Base-by-base conservation (phyloP, 2,797 vertebrate genomes). In the Parambassis ranga region DNA sequence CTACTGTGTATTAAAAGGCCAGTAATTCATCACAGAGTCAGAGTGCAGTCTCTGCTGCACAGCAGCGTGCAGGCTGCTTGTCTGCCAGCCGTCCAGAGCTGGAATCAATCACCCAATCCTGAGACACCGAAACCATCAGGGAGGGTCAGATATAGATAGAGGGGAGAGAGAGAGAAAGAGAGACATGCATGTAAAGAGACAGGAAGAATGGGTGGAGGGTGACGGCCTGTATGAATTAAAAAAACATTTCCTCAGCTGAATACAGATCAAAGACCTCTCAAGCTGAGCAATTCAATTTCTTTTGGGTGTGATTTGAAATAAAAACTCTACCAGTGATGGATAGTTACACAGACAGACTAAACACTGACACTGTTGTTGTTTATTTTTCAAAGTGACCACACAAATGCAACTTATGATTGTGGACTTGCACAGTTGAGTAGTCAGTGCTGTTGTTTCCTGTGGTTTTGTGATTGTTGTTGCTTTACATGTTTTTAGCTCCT, bases 101-200 rank as follows among this genome's bases (percentile, higher is more conserved):
- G 66, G 79, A 87, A 92, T 92, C 89, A 90, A 90, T 90, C 90
- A 90, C 71, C 75, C 63, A 74, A 77, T 84, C 65, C 64, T 70
- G 61, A 78, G 77, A 85, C 61, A 73, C 61, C 59, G 72, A 82
- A 79, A 77, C 75, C 79, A 85, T 74, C 67, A 70, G 64, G 61
- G 59, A 78, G 76, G 73, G 70, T 79, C 65, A 62, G 66, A 52
- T 49, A 65, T 15, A 74, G 62, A 76, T 46, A 75, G 64, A 68
- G 19, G 48, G 46, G 57, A 38, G 32, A 52, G 58, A 43, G 10
- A 59, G 19, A 56, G 57, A 38, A 32, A 52, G 58, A 43, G 10
- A 59, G 19, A 56, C n/a, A 52, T 16, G 30, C 9, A 53, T 20
- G 47, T 3, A 23, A 20, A 53, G 16, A 49, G 39, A 62, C 57